phyloP scores from a whole-genome alignment of 2,113 vertebrate genomes.

The Rynchops niger region DNA sequence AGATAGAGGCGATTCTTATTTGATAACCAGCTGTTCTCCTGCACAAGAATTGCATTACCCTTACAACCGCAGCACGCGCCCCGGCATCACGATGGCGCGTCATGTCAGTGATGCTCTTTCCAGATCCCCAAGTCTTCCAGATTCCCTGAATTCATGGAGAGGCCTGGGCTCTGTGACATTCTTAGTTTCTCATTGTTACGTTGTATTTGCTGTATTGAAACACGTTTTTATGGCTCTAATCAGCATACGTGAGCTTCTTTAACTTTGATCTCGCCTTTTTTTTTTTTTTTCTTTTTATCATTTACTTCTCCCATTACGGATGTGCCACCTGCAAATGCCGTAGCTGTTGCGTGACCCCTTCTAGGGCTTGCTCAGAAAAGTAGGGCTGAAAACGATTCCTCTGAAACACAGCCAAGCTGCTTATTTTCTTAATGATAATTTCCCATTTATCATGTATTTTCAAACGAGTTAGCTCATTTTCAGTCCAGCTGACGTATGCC shows the following conservation, averaged over 20 bases:
- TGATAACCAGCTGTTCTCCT: neutral
- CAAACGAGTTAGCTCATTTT: neutral
- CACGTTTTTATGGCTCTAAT: neutral
- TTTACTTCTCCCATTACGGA: neutral
- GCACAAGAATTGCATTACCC: neutral
- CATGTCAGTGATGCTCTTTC: rapidly evolving
- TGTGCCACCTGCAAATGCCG: neutral
- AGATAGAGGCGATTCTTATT: neutral
- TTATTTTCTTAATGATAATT: neutral
- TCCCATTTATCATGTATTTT: neutral
- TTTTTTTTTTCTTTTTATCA: neutral
- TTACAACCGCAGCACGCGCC: neutral
- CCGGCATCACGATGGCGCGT: rapidly evolving
- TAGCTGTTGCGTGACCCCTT: neutral
- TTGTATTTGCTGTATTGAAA: neutral
- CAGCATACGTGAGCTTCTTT: neutral
- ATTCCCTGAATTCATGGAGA: neutral
- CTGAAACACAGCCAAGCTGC: neutral
- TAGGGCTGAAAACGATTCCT: neutral
- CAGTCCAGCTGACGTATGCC: neutral
- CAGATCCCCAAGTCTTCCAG: neutral
- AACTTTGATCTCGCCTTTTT: neutral
- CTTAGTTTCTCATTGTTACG: neutral
- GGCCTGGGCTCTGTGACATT: neutral
- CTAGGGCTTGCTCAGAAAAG: neutral